These are phyloP conservation scores for Anoura caudifer DNA, from an alignment of 2,113 vertebrate genomes.

Conservation along the genomic window DNA sequence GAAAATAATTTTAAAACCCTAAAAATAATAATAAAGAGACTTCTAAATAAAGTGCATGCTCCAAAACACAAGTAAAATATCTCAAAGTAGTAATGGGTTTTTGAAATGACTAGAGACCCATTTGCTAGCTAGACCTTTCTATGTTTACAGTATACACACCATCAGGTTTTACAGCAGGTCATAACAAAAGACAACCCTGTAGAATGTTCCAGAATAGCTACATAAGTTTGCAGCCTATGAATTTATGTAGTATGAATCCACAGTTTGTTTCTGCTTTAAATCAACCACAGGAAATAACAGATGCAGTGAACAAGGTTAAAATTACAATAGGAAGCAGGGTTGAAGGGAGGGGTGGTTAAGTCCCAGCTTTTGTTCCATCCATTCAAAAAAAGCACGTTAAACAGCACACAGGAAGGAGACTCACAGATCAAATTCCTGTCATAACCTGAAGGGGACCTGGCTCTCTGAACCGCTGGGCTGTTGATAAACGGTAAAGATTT, in stretches of 20 bases:
- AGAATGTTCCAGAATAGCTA: slow-evolving; percentile 59
- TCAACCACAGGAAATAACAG: not conserved
- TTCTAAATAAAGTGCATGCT: slow-evolving; percentile 65
- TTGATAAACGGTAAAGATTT: not conserved
- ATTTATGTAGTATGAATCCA: slow-evolving; percentile 48
- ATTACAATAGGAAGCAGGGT: not conserved
- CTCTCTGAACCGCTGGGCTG: not conserved
- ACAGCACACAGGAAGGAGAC: not conserved
- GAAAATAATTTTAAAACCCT: slow-evolving; percentile 74
- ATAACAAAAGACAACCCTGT: slow-evolving; percentile 66
- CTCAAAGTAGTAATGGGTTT: slow-evolving; percentile 42
- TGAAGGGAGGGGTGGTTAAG: not conserved
- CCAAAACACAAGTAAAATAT: slow-evolving; percentile 37
- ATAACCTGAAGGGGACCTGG: not conserved
- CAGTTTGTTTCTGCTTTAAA: not conserved
- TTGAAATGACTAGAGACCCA: slow-evolving; percentile 20
- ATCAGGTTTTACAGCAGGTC: slow-evolving; percentile 74
- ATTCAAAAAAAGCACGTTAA: slow-evolving; percentile 3
- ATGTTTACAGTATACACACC: slow-evolving; percentile 66
- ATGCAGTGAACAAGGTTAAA: slow-evolving; percentile 14
- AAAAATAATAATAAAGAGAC: slow-evolving; percentile 74
- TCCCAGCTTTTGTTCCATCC: not conserved
- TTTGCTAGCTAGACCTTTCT: slow-evolving; percentile 61
- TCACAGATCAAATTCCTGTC: not conserved
- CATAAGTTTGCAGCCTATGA: slow-evolving; percentile 42